Evolutionary conservation across 2,888 invertebrate species (phyloP), one percentile per base, ranked within the genome.

Genomic region (Drosophila multiciliata): DNA sequence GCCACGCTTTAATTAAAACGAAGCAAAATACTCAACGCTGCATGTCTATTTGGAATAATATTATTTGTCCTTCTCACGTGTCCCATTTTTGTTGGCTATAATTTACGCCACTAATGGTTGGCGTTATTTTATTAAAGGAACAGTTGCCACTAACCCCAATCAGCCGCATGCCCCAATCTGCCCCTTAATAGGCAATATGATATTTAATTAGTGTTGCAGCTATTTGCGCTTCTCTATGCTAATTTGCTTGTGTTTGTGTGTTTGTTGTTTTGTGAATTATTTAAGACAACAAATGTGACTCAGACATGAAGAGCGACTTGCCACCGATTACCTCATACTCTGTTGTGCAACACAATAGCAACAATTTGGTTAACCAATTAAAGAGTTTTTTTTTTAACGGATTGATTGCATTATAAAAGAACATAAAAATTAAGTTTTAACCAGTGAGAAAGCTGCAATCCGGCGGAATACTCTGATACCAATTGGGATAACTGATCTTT

Each of bases 91-190:
- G 4, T 54, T 63, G 17, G 42, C 23, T 45, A 58, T 64, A 64
- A 68, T 64, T 68, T 64, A 58, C 53, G 68, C 63, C 68, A 54
- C 68, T 68, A 68, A 68, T 68, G 64, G 64, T 48, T 64, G 63
- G 55, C 57, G 42, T 52, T 63, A 33, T 67, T 45, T 45, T 45
- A 45, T 45, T 45, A 23, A 15, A 9, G 23, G 23, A 26, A 45
- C 45, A 26, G 45, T 23, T 45, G 23, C 45, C 45, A 23, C 15
- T 23, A 8, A 23, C 45, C 20, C 20, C 45, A 20, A 45, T 12
- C 12, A n/a, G n/a, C n/a, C 40, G n/a, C 8, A n/a, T n/a, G n/a
- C 40, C 40, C 12, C 20, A 0, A 36, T 15, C 40, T 40, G 17
- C 40, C n/a, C 45, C 45, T 45, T 45, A 45, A 45, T 45, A 45